A percentile compares a stretch with the other conserved stretches of the same genome.
Evolutionary conservation across 2,113 vertebrate genomes (phyloP).

Genomic region (Rhombomys opimus): DNA sequence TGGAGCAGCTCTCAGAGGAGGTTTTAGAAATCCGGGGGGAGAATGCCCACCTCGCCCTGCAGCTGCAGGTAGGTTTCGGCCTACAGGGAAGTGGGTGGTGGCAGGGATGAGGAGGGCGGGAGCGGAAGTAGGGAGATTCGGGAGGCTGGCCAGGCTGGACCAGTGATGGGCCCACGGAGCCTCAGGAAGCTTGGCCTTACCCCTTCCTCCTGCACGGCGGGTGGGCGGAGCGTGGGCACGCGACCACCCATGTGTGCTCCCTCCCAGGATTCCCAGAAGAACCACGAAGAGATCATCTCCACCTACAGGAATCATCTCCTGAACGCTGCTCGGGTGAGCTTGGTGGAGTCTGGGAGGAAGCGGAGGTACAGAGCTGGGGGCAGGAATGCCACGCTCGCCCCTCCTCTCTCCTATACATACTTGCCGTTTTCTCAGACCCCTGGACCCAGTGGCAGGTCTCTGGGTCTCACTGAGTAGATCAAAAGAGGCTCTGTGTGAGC

Average conservation of each 20-base stretch:
- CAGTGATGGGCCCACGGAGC: background rate
- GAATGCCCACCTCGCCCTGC: conserved; percentile 72
- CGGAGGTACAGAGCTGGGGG: background rate
- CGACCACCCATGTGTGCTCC: background rate
- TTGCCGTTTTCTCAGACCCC: background rate
- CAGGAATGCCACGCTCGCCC: background rate
- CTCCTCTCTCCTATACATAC: background rate
- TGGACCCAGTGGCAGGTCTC: background rate
- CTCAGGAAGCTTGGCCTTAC: background rate
- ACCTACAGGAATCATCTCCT: conserved; percentile 86
- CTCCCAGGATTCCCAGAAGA: conserved; percentile 84
- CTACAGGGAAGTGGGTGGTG: background rate
- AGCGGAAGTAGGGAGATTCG: background rate
- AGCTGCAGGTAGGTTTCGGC: conserved; percentile 80
- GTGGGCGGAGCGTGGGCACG: background rate
- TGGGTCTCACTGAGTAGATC: background rate
- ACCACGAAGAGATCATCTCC: conserved; percentile 82
- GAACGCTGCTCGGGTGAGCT: conserved; percentile 85
- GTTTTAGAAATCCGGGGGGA: conserved; percentile 80
- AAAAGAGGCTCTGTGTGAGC: background rate
- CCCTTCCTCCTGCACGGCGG: background rate
- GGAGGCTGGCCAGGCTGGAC: background rate
- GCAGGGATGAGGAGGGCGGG: background rate
- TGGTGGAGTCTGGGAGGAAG: background rate
- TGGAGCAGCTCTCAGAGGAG: conserved; percentile 85